phyloP scores from a whole-genome alignment of 2,797 vertebrate genomes.

The Argyrosomus regius region DNA sequence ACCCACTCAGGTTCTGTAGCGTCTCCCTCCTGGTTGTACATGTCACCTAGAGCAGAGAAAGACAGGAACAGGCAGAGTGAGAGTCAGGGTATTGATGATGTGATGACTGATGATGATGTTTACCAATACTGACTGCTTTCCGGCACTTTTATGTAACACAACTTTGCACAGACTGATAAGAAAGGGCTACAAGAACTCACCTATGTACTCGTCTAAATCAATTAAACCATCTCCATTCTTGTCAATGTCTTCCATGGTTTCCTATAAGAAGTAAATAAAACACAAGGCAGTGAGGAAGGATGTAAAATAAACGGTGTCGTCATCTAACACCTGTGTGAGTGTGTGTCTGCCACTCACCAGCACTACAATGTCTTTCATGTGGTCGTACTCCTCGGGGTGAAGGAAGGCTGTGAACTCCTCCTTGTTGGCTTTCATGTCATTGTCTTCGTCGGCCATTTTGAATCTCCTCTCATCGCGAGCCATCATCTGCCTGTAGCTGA shows the following conservation, averaged over 20 bases:
- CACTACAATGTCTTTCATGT: conserved; percentile 99
- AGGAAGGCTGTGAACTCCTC: conserved; percentile 99
- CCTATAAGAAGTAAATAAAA: conserved; percentile 79
- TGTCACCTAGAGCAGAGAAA: conserved; percentile 88
- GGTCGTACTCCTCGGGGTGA: conserved; percentile 97
- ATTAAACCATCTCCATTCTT: conserved; percentile 98
- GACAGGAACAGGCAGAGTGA: background rate
- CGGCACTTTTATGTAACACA: no score
- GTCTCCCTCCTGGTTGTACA: conserved; percentile 96
- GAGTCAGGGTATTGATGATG: no score
- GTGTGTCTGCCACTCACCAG: conserved; percentile 83
- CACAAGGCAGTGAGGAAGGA: conserved; percentile 4
- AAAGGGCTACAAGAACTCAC: conserved; percentile 79
- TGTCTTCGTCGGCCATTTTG: conserved; percentile 93
- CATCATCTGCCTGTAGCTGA: conserved; percentile 99
- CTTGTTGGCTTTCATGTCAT: conserved; percentile 92
- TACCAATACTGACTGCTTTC: background rate
- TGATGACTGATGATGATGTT: no score
- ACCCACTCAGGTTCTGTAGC: conserved; percentile 96
- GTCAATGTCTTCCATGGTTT: conserved; percentile 99
- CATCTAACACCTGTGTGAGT: background rate
- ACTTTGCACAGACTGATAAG: background rate
- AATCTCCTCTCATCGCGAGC: conserved; percentile 95
- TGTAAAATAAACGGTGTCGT: background rate
- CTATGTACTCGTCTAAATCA: conserved; percentile 97